These are phyloP conservation scores for Nyctibius grandis DNA, from an alignment of 2,797 vertebrate genomes.

Conservation along the genomic window DNA sequence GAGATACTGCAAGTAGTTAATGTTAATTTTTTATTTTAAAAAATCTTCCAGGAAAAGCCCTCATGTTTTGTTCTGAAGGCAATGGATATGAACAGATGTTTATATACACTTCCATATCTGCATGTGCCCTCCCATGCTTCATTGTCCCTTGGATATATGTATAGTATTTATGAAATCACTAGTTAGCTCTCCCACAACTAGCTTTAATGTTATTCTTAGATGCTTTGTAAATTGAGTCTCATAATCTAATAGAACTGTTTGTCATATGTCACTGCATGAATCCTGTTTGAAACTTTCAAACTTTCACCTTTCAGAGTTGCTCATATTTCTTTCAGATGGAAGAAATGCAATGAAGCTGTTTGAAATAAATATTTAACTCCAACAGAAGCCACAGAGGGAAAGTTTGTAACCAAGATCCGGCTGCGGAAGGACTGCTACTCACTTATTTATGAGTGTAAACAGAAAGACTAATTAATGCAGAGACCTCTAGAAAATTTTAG, in stretches of 20 bases:
- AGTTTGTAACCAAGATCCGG: neutral
- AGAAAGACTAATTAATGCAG: slow-evolving; percentile 40
- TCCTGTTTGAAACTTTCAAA: neutral
- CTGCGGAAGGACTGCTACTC: neutral
- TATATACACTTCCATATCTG: neutral
- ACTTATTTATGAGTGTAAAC: slow-evolving; percentile 59
- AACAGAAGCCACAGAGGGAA: neutral
- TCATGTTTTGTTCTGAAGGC: neutral
- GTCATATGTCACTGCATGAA: neutral
- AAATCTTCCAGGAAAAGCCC: neutral
- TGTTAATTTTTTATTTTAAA: neutral
- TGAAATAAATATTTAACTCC: slow-evolving; percentile 44
- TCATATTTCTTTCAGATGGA: neutral
- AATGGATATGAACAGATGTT: neutral
- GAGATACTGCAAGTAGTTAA: neutral
- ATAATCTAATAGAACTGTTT: neutral
- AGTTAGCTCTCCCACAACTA: neutral
- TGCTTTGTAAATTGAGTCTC: neutral
- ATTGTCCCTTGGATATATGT: neutral
- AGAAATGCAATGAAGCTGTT: neutral
- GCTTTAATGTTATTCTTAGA: neutral
- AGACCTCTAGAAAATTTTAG: slow-evolving; percentile 11
- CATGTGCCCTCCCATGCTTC: neutral
- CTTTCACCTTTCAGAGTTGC: neutral
- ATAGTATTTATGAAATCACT: neutral